Evolutionary conservation across 2,888 invertebrate genomes (phyloP), one percentile per base, ranked within the genome.

Genomic region (Luffia ferchaultella): DNA sequence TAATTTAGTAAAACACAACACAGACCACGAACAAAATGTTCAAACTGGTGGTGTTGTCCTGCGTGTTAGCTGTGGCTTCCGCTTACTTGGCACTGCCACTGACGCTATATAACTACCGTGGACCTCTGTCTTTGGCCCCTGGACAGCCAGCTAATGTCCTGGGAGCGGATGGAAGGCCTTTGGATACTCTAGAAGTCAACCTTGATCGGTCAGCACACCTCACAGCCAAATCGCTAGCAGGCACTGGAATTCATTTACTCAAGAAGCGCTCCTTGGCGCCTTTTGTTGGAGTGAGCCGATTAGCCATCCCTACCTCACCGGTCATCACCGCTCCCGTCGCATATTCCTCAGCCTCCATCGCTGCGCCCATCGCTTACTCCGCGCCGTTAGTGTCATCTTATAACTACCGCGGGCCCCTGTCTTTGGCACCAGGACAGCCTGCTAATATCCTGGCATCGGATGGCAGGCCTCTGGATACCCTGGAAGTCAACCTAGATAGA

Each of bases 1-100:
- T 60, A 57, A 62, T 57, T 63, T 58, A 59, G 48, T 59, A 65
- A 60, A 62, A 59, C 63, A 50, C 70, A 75, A 76, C 76, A 80
- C 80, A 82, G 78, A 77, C 79, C 77, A 70, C 64, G 66, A 56
- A 61, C 70, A 77, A 62, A 59, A 84, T 84, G 84, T 67, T 82
- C 70, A 82, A 82, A 65, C 70, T 84, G 84, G 86, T 87, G 83
- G 87, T 87, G 72, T 86, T 89, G 78, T 87, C 85, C 65, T 87
- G 87, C 75, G 66, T 88, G 61, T 59, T 88, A 70, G 87, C 87
- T 57, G 74, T 85, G 58, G 87, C 80, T 58, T 76, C 80, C 53
- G 87, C 88, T 18, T 54, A 62, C 42, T 57, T 59, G 46, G 49
- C 46, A 17, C 47, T 44, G 12, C 45, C 64, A 16, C 45, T 65